These are phyloP conservation scores for Virgularia gustaviana DNA, from an alignment of 92 coral and sea anemone species.

Conservation along the genomic window DNA sequence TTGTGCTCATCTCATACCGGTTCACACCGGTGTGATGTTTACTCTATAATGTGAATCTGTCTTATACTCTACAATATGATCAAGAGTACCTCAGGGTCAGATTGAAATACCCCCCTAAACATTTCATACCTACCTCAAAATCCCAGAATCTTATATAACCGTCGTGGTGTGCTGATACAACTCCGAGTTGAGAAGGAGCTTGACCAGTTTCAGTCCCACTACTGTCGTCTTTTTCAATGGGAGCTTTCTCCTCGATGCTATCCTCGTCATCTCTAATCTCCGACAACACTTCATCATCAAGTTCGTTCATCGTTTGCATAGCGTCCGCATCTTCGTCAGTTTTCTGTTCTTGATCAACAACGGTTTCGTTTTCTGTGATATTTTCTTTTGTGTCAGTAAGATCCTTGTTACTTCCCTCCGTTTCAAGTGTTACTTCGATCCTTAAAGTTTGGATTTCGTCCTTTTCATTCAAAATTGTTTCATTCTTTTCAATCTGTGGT, in stretches of 20 bases:
- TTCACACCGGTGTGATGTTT: too few species aligned
- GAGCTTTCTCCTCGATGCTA: constrained; percentile 22
- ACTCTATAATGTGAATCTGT: too few species aligned
- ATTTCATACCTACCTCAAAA: constrained; percentile 75
- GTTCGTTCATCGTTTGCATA: neutral
- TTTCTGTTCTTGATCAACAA: constrained; percentile 34
- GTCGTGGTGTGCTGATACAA: constrained; percentile 84
- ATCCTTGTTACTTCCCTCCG: constrained; percentile 8
- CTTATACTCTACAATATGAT: too few species aligned
- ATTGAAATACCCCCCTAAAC: too few species aligned
- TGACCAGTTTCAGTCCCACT: neutral
- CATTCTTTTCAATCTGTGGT: constrained; percentile 2
- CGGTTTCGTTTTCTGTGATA: constrained; percentile 1
- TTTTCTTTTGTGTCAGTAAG: constrained; percentile 20
- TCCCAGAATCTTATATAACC: constrained; percentile 92
- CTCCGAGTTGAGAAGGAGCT: constrained; percentile 73
- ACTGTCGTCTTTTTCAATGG: neutral
- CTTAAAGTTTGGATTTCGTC: too few species aligned
- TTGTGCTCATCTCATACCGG: too few species aligned
- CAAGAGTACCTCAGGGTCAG: too few species aligned
- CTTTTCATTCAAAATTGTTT: neutral
- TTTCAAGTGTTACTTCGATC: neutral
- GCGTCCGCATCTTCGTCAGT: constrained; percentile 35
- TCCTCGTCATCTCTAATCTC: constrained; percentile 30
- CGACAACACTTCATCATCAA: neutral